Conservation (phyloP, 2,113 vertebrate species). For the Labeo rohita region DNA sequence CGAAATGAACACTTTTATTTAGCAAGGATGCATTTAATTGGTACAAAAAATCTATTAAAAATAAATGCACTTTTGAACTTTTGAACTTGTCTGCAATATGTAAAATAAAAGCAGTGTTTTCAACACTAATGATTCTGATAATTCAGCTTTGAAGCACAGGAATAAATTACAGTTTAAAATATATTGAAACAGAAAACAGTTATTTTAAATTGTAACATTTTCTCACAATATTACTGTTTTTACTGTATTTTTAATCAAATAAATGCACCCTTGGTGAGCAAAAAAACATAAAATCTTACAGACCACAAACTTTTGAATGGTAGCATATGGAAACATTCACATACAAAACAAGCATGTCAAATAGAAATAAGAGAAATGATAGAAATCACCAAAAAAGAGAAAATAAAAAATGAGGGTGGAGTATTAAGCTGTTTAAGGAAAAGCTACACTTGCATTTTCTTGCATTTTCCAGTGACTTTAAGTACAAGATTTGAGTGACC, state of each 20-base stretch:
- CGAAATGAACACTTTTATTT: not conserved
- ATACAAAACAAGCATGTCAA: too few relatives aligned
- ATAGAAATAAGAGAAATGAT: too few relatives aligned
- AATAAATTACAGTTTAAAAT: not conserved
- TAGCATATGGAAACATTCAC: too few relatives aligned
- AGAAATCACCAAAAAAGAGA: too few relatives aligned
- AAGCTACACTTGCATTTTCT: too few relatives aligned
- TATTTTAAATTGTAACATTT: not conserved
- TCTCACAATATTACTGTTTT: not conserved
- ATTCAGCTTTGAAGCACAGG: not conserved
- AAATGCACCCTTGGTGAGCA: not conserved
- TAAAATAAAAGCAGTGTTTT: not conserved
- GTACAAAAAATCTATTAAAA: not conserved
- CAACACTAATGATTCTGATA: not conserved
- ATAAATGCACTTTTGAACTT: not conserved
- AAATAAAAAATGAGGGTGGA: too few relatives aligned
- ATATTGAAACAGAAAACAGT: not conserved
- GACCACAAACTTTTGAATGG: too few relatives aligned
- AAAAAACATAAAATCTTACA: too few relatives aligned
- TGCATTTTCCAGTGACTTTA: too few relatives aligned
- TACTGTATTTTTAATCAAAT: not conserved
- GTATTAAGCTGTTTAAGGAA: too few relatives aligned
- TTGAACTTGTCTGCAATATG: not conserved
- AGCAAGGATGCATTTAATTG: not conserved
- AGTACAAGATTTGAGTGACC: too few relatives aligned